Conservation (phyloP, 2,113 vertebrate species). For the Spea multiplicata region DNA sequence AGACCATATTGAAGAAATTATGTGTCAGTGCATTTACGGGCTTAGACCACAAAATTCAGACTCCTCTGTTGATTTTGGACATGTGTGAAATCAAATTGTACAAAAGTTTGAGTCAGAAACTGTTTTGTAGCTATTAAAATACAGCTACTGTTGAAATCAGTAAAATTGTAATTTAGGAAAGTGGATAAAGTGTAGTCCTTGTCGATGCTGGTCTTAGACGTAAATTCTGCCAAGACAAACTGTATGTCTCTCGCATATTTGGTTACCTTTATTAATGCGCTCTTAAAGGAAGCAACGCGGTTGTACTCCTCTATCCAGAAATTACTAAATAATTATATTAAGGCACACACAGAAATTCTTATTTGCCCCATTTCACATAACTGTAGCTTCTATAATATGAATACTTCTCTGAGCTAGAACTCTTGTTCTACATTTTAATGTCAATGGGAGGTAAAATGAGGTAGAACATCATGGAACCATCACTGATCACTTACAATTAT, state of each 20-base stretch:
- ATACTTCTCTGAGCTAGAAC: background rate
- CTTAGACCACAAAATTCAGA: constrained; percentile 16
- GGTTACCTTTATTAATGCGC: constrained; percentile 13
- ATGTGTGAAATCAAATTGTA: background rate
- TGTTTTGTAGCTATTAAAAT: constrained; percentile 32
- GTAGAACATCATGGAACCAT: too few species aligned
- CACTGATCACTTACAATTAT: too few species aligned
- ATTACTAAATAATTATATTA: constrained; percentile 6
- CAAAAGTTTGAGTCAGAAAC: constrained; percentile 13
- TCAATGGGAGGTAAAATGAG: background rate
- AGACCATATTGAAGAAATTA: constrained; percentile 33
- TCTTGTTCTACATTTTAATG: background rate
- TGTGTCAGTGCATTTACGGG: constrained; percentile 16
- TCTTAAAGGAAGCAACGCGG: constrained; percentile 23
- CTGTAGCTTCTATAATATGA: background rate
- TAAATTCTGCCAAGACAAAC: constrained; percentile 42
- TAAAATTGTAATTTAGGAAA: constrained; percentile 12
- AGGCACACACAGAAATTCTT: constrained; percentile 9
- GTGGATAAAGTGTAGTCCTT: constrained; percentile 25
- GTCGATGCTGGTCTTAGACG: constrained; percentile 1
- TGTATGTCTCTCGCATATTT: constrained; percentile 11
- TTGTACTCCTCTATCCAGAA: background rate
- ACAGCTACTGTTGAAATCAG: constrained; percentile 28
- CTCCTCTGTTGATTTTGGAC: constrained; percentile 39
- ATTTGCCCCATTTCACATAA: background rate